Base-by-base conservation (phyloP, 2,113 vertebrate species). In the Miniopterus natalensis region DNA sequence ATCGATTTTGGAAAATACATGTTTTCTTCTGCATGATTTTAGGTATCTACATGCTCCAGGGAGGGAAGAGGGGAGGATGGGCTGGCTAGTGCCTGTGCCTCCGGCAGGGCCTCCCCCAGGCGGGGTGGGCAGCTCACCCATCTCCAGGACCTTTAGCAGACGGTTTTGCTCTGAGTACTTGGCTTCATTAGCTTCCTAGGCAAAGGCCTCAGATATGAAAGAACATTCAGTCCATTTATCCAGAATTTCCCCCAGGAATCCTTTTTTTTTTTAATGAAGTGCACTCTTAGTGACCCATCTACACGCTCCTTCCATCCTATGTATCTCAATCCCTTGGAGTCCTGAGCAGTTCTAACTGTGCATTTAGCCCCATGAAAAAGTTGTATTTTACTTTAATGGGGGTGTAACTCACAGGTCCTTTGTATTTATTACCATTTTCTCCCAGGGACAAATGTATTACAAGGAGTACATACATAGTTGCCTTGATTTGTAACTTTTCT, bases 371-470 rank as follows among this genome's bases (percentile, higher is more conserved):
- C 14, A n/a, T 42, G 59, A 88, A 95, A 81, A 40, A 55, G 12
- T n/a, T 91, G 36, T 66, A 94, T 51, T 31, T 89, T 83, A 94
- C 57, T 31, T 89, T 83, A 95, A 93, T 73, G 49, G 65, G 88
- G 31, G 40, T 68, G 31, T 81, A 90, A 96, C 89, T 97, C 92
- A 86, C 73, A 83, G 51, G 47, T 68, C 40, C 27, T 96, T 96
- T 95, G 57, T 96, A 90, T 98, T 96, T 93, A 95, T 40, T 96
- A 49, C 17, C 47, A 53, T 94, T 92, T 95, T 97, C 95, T 42
- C 1, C 55, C 57, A 92, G 71, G 51, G 23, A 57, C 90, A 96
- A 93, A 66, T 94, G 61, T 95, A 95, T 66, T 87, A 20, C 23
- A 53, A 88, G 31, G 90, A 78, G 51, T 68, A 94, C 57, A 84